Evolutionary conservation across 2,888 invertebrate species (phyloP).

Genomic region (Apotomis turbidana): DNA sequence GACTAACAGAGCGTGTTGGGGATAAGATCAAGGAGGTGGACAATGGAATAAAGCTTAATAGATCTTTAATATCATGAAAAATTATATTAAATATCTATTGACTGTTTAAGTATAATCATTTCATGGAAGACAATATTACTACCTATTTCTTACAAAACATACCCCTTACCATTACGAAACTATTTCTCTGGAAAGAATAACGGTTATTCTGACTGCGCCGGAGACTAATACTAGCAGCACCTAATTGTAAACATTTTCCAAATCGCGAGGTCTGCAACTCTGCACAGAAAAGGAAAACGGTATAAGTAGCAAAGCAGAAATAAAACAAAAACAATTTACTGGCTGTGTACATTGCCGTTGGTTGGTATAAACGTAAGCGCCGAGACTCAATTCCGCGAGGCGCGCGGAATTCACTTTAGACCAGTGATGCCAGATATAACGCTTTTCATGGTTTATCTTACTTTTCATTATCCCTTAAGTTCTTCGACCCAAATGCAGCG

Average conservation of each 20-base stretch:
- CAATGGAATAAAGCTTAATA: not conserved
- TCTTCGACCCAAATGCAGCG: too few relatives aligned
- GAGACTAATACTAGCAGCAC: not conserved
- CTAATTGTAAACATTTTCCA: constrained; percentile 18
- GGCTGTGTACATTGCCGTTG: constrained; percentile 39
- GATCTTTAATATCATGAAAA: too few relatives aligned
- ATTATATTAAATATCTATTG: too few relatives aligned
- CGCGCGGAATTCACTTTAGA: constrained; percentile 34
- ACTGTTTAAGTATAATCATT: too few relatives aligned
- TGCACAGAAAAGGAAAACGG: constrained; percentile 22
- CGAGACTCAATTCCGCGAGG: constrained; percentile 45
- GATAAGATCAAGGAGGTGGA: not conserved
- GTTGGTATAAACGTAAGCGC: constrained; percentile 41
- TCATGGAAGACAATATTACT: too few relatives aligned
- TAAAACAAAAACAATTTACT: constrained; percentile 39
- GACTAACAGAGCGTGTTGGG: not conserved
- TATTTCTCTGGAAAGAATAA: not conserved
- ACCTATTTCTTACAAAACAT: not conserved
- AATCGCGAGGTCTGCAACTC: constrained; percentile 14
- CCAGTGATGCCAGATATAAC: constrained; percentile 38
- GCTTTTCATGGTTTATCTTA: not conserved
- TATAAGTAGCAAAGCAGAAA: constrained; percentile 23
- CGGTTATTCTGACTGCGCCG: not conserved
- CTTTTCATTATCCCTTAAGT: not conserved
- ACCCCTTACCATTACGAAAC: not conserved